Percentiles rank a stretch among this genome's conserved stretches.
phyloP scores from a whole-genome alignment of 2,113 vertebrate genomes.

The Melanerpes formicivorus region DNA sequence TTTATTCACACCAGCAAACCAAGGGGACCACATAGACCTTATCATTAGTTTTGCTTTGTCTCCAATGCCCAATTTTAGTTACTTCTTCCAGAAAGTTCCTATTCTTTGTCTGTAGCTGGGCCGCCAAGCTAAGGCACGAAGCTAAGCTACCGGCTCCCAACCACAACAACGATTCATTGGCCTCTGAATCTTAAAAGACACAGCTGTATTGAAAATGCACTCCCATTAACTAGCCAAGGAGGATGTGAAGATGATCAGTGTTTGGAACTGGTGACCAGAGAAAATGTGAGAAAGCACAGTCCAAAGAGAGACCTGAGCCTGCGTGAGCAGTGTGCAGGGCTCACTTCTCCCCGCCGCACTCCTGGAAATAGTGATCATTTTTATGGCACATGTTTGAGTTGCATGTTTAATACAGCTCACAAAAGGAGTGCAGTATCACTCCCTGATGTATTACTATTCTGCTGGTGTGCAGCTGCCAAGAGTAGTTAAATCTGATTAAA shows the following conservation, averaged over 20 bases:
- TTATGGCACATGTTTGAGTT: constrained; percentile 45
- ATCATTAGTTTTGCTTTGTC: too few relatives aligned
- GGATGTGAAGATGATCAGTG: neutral
- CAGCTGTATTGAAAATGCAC: constrained; percentile 20
- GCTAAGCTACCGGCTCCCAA: too few relatives aligned
- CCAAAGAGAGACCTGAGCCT: neutral
- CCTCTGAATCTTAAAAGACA: constrained; percentile 24
- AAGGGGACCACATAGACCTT: too few relatives aligned
- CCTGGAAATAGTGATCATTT: constrained; percentile 48
- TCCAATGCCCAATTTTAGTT: too few relatives aligned
- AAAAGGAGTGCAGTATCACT: constrained; percentile 68
- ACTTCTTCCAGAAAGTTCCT: too few relatives aligned
- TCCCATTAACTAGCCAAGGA: constrained; percentile 4
- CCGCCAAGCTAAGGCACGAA: too few relatives aligned
- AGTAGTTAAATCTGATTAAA: constrained; percentile 78
- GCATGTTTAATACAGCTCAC: constrained; percentile 59
- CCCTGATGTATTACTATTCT: constrained; percentile 68
- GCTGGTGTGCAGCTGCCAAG: constrained; percentile 69
- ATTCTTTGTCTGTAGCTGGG: too few relatives aligned
- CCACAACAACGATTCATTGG: neutral
- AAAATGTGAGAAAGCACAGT: neutral
- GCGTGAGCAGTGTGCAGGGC: neutral
- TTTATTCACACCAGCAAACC: too few relatives aligned
- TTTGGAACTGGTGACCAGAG: neutral
- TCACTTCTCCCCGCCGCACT: neutral